Evolutionary conservation across 2,797 vertebrate genomes (phyloP).

Genomic region (Carduelis carduelis): DNA sequence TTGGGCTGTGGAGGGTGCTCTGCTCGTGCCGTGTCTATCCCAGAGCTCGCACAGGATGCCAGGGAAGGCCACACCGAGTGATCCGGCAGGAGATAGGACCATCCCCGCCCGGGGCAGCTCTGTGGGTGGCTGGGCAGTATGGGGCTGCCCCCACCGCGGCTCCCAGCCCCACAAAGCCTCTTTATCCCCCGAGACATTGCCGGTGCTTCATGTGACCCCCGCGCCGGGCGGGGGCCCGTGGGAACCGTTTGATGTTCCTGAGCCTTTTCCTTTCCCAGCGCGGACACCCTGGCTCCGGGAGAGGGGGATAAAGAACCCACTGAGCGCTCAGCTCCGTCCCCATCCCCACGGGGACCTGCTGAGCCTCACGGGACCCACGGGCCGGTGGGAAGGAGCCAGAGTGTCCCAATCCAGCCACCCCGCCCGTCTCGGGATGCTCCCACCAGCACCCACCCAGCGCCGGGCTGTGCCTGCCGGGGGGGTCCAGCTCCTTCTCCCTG

Average conservation of each 20-base stretch:
- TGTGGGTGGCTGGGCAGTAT: rapidly evolving
- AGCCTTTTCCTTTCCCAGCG: neutral
- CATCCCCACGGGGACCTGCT: neutral
- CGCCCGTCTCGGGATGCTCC: neutral
- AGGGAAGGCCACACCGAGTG: neutral
- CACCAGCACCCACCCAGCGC: neutral
- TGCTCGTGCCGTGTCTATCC: rapidly evolving
- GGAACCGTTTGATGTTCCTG: neutral
- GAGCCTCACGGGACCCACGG: neutral
- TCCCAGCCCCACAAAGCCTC: constrained; percentile 15
- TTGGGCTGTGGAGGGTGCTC: rapidly evolving
- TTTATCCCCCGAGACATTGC: neutral
- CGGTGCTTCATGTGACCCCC: constrained; percentile 29
- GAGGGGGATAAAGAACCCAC: neutral
- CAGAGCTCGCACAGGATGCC: rapidly evolving
- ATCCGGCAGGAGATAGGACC: neutral
- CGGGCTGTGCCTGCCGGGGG: neutral
- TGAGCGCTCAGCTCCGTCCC: neutral
- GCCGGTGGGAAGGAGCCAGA: neutral
- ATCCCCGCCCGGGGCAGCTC: neutral
- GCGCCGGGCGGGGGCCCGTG: neutral
- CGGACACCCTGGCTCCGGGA: neutral
- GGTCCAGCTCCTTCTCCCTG: neutral
- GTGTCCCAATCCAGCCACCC: neutral
- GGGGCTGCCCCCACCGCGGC: neutral